Evolutionary conservation across 2,888 invertebrate genomes (phyloP), one percentile per base, ranked within the genome.

Genomic region (Lobophora halterata): DNA sequence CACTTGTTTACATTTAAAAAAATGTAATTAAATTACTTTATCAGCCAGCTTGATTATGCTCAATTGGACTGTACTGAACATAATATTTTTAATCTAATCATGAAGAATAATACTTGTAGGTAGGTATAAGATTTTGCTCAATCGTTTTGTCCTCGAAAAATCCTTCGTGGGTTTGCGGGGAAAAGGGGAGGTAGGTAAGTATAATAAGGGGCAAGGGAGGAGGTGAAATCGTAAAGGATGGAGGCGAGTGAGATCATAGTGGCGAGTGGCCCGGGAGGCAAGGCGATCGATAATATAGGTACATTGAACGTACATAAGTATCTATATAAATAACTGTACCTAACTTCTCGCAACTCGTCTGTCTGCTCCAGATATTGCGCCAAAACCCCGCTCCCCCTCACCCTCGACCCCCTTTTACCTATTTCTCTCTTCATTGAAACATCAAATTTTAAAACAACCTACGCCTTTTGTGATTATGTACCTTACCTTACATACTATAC

Each of bases 221-320:
- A 69, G 71, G n/a, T n/a, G n/a, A n/a, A 70, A 74, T 70, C 74
- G 79, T 78, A 77, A 78, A 76, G 81, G 82, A 82, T 82, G 83
- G 86, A 85, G 86, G 86, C 86, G 86, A 85, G 83, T 87, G 86
- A 85, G 83, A 83, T 86, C 85, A 86, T 85, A 87, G 86, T 86
- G 86, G 85, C 83, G 85, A 85, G 86, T 83, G 80, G 80, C 82
- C 76, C 70, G 82, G 85, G 81, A 81, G 82, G 85, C 81, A 81
- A 80, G 81, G 76, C 86, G 86, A 87, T 87, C 86, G 83, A 87
- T 87, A n/a, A n/a, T n/a, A n/a, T n/a, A 86, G 85, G 86, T 86
- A 86, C 85, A 85, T 85, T 85, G 82, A 85, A 79, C 83, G 78
- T 83, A 85, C 76, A 81, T 85, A 85, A 76, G 74, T 82, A 83